Evolutionary conservation across 2,797 vertebrate species (phyloP).

Genomic region (Sebastes trivittatus): DNA sequence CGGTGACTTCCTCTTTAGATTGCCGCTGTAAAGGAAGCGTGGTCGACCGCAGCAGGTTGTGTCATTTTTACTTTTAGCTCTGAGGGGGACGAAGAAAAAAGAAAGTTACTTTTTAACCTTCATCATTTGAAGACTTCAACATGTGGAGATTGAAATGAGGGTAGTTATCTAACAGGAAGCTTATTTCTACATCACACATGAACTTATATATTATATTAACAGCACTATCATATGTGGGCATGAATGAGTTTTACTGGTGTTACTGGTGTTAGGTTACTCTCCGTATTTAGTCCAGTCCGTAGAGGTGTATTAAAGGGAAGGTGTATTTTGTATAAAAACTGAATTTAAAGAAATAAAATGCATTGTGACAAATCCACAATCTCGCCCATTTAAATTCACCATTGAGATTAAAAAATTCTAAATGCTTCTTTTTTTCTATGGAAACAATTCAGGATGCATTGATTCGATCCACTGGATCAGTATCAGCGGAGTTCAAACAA

Average conservation of each 20-base stretch:
- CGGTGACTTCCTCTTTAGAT: slow-evolving; percentile 50
- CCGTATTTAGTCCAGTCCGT: background rate
- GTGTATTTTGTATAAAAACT: too few relatives aligned
- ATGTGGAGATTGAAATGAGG: background rate
- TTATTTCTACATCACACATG: background rate
- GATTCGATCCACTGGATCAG: background rate
- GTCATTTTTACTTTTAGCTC: slow-evolving; percentile 9
- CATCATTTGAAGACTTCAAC: background rate
- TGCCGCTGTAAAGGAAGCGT: slow-evolving; percentile 31
- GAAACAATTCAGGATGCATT: background rate
- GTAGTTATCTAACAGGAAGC: background rate
- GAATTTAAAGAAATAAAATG: too few relatives aligned
- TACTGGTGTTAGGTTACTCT: too few relatives aligned
- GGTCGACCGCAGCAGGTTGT: slow-evolving; percentile 26
- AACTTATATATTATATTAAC: background rate
- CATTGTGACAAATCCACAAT: too few relatives aligned
- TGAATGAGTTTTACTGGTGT: background rate
- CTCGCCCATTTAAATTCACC: too few relatives aligned
- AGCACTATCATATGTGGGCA: background rate
- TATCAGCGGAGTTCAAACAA: too few relatives aligned
- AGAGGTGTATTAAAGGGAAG: too few relatives aligned
- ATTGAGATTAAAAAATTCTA: too few relatives aligned
- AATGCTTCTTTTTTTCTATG: background rate
- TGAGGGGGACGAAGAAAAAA: background rate
- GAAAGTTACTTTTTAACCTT: background rate